Base-by-base conservation (phyloP, 1,140 invertebrate species). In the Bombus ignitus region DNA sequence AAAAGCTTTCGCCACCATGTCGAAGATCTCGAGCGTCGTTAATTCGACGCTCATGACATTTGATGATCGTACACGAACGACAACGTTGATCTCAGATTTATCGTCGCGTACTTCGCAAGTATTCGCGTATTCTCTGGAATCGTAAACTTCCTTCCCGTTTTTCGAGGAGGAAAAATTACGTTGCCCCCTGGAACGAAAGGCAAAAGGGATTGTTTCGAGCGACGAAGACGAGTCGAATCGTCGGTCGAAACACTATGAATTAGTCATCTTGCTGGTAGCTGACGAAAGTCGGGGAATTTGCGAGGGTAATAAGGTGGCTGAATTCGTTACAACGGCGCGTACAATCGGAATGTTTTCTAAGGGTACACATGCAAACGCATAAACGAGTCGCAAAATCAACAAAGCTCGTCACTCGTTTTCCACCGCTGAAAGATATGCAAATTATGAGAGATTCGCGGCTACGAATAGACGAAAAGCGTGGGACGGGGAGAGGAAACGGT, bases 341-440 rank as follows among this genome's bases (percentile, higher is more conserved):
- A 13, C 22, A 76, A 47, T 25, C 25, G 81, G 32, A 32, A 35
- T 42, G 25, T 71, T 71, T 81, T 57, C 53, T 32, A 70, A 77
- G 13, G 62, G 44, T 76, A 59, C 35, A 42, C 75, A 22, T 1
- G n/a, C 66, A 84, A 59, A 78, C n/a, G 62, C 15, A 47, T 78
- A 84, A 70, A 68, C 82, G 71, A 81, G 47, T 44, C 44, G 71
- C 8, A 75, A 39, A 81, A 73, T 65, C 77, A 85, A 85, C 83
- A 73, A 62, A 35, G 39, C 65, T 35, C 53, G 66, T 32, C 32
- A 32, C n/a, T 47, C 37, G 76, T 72, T 44, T 28, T 68, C 37
- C 68, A 10, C 13, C 12, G 37, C n/a, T 44, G 79, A 72, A 76
- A 68, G 53, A 62, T 35, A 87, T 78, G 76, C 66, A 89, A 87